Evolutionary conservation across 64 coral and sea anemone species (phyloP), one percentile per base, ranked within the genome.

Genomic region (Porites australiensis): DNA sequence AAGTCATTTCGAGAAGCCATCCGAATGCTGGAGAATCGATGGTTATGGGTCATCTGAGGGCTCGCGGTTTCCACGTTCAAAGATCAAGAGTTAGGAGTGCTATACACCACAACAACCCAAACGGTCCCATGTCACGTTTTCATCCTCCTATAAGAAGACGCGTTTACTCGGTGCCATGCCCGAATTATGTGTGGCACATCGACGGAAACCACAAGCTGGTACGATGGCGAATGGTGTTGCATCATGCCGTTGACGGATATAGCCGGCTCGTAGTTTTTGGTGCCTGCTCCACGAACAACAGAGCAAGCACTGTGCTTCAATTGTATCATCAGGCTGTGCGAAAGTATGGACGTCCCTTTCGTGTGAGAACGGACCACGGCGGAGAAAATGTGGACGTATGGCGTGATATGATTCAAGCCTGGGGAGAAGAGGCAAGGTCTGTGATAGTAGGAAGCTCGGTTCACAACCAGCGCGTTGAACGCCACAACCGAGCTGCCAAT

Each of bases 401-500:
- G 78, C 87, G 83, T 37, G 79, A 64, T 58, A 93, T 93, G 92
- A 46, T 88, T 23, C 59, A 55, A 52, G 87, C 60, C 58, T 68
- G 80, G 54, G 68, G 64, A 13, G 72, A 62, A 69, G 74, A 52
- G 55, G 49, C 70, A 23, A 70, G 80, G 20, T 58, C 83, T 55
- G 54, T 93, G 13, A 88, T 92, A 43, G 78, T 76, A 9, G 92
- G 92, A 48, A 63, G 68, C 65, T 88, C 92, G 22, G 77, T 94
- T 50, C 77, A 94, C 66, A 94, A 94, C 74, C 85, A 94, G 64
- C 88, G 77, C 80, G 88, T 94, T 48, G 92, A 94, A 71, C 74
- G 86, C 19, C 85, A 88, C 61, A 88, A 87, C 75, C 84, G 54
- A 61, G 86, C 88, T 94, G 70, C 79, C 20, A 70, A 77, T 16